These are phyloP conservation scores for Turritopsis rubra DNA, from an alignment of 30 jellyfish, hydroid and myxozoan genomes.

Conservation along the genomic window DNA sequence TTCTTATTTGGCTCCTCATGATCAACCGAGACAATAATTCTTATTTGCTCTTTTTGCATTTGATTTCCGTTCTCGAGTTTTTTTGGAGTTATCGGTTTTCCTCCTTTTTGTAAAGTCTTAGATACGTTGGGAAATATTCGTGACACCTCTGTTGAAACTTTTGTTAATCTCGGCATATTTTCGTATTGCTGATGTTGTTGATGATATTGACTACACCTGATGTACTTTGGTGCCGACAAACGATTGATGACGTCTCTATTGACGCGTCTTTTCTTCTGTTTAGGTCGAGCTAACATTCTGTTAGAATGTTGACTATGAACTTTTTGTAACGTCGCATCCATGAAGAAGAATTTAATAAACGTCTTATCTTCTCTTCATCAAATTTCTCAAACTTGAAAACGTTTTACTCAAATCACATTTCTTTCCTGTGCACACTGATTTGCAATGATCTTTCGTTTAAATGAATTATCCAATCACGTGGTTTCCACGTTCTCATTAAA, in stretches of 20 bases:
- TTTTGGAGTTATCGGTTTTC: not conserved
- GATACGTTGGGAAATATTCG: not conserved
- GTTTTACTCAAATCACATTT: not conserved
- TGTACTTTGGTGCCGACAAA: not conserved
- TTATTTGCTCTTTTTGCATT: not conserved
- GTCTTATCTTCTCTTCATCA: not conserved
- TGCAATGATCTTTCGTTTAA: not conserved
- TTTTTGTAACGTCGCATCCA: not conserved
- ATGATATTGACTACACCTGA: not conserved
- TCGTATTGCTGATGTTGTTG: not conserved
- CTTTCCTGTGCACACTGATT: not conserved
- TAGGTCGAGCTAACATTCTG: not conserved
- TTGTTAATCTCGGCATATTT: not conserved
- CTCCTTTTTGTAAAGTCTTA: not conserved
- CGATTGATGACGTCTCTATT: not conserved
- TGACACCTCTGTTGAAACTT: not conserved
- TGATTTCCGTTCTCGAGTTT: not conserved
- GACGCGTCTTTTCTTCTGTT: not conserved
- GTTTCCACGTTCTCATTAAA: not conserved
- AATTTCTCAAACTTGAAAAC: not conserved
- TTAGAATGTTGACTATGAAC: not conserved
- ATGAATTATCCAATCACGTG: not conserved
- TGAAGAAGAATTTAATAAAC: not conserved
- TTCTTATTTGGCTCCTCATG: not conserved
- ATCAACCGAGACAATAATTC: not conserved